Conservation (phyloP, 2,113 vertebrate species). For the Peromyscus leucopus region DNA sequence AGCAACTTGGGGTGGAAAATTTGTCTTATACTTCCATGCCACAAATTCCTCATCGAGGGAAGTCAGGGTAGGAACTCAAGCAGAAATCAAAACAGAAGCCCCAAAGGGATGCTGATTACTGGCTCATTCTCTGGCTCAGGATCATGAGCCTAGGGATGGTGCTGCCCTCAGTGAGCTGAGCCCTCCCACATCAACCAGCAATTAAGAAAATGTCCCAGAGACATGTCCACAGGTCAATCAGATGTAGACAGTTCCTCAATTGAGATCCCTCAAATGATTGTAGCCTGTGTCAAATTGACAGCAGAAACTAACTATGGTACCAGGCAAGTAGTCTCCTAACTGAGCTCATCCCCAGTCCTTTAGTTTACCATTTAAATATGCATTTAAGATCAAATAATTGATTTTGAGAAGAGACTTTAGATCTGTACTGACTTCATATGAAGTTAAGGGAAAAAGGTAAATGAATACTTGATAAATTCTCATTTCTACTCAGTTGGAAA, state of each 20-base stretch:
- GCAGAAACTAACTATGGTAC: neutral
- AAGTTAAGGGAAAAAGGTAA: neutral
- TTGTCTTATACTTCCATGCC: neutral
- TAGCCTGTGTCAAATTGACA: neutral
- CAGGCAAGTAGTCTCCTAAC: neutral
- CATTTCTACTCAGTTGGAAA: constrained; percentile 12
- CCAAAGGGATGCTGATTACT: neutral
- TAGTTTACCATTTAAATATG: constrained; percentile 22
- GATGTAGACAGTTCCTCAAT: neutral
- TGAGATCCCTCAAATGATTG: neutral
- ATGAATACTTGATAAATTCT: constrained; percentile 9
- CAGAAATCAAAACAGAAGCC: neutral
- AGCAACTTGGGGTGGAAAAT: neutral
- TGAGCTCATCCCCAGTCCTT: neutral
- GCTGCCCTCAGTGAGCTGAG: neutral
- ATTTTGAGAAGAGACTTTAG: neutral
- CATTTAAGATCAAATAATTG: constrained; percentile 1
- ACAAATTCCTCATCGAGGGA: neutral
- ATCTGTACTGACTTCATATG: neutral
- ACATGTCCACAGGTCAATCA: neutral
- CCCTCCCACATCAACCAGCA: neutral
- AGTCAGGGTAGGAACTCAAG: neutral
- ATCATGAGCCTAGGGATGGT: neutral
- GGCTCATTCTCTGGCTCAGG: neutral
- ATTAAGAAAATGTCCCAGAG: neutral